These are phyloP conservation scores for Anguilla obscura DNA, from an alignment of 2,797 vertebrate species.

Conservation along the genomic window DNA sequence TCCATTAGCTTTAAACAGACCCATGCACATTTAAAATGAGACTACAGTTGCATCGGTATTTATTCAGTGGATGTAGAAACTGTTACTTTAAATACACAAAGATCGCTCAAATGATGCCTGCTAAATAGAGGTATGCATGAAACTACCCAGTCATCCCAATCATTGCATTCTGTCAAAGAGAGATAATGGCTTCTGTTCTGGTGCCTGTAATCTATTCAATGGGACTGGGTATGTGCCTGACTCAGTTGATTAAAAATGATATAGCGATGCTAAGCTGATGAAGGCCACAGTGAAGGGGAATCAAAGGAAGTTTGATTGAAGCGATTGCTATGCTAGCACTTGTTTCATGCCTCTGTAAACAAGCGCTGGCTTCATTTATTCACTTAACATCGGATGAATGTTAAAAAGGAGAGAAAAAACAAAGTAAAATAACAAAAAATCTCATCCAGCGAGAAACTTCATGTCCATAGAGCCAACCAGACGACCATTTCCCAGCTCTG, in stretches of 20 bases:
- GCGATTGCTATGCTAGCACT: neutral
- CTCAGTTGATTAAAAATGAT: neutral
- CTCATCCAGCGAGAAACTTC: neutral
- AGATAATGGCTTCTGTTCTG: neutral
- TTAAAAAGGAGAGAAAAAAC: neutral
- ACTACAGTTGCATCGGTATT: neutral
- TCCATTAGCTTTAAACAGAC: neutral
- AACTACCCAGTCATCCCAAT: neutral
- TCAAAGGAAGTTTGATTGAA: neutral
- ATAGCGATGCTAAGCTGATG: neutral
- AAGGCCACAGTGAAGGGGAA: neutral
- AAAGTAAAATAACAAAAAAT: neutral
- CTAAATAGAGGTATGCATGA: neutral
- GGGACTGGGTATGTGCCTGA: neutral
- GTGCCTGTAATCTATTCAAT: neutral
- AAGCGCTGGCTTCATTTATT: neutral
- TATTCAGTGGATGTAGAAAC: neutral
- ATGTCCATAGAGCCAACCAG: neutral
- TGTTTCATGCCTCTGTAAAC: neutral
- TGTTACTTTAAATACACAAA: neutral
- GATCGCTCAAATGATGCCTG: neutral
- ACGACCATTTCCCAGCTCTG: neutral
- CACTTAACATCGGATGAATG: neutral
- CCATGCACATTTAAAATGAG: neutral
- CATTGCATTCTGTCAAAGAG: neutral